Evolutionary conservation across 2,888 invertebrate genomes (phyloP), one percentile per base, ranked within the genome.

Genomic region (Caprella mutica): DNA sequence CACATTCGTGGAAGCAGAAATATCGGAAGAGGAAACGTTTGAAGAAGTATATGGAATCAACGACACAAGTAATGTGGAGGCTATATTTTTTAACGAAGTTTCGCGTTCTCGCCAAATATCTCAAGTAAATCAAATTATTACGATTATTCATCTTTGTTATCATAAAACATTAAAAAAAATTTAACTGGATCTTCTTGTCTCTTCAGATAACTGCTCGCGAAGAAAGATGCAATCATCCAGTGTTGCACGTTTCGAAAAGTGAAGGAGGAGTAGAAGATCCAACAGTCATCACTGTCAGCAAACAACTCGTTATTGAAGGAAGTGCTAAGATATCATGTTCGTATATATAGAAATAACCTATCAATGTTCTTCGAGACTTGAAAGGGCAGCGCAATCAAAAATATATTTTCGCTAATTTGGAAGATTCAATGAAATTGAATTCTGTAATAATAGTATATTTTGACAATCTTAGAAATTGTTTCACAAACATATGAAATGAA

Each of bases 181-280:
- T 27, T 27, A 27, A 48, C 14, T 14, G 14, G 23, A 1, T 5
- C 17, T 5, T 51, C 14, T 35, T 2, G 12, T 35, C 4, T n/a
- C 17, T 30, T 1, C 23, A 53, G 19, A 46, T 52, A 1, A 38
- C 57, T 5, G 46, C 44, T 29, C 44, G 38, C 2, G 26, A 23
- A 1, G 44, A 27, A 23, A 38, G 35, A 2, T 57, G 57, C 44
- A 27, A 26, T 4, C 46, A 57, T n/a, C 57, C 57, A 1, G 1
- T 21, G 9, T 44, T 57, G 27, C 8, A 14, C n/a, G 40, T 57
- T 8, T 43, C 27, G 4, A 52, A 52, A 4, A 12, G 12, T 14
- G 57, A 52, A 19, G 9, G 29, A 26, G 46, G 38, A 12, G 52
- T 53, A 1, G 57, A 53, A n/a, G 46, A 43, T 12, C 57, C 57